Percentiles rank a stretch among this genome's conserved stretches.
These are phyloP conservation scores for Alviniconcha marisindica DNA, from an alignment of 1,140 invertebrate genomes.

Conservation along the genomic window DNA sequence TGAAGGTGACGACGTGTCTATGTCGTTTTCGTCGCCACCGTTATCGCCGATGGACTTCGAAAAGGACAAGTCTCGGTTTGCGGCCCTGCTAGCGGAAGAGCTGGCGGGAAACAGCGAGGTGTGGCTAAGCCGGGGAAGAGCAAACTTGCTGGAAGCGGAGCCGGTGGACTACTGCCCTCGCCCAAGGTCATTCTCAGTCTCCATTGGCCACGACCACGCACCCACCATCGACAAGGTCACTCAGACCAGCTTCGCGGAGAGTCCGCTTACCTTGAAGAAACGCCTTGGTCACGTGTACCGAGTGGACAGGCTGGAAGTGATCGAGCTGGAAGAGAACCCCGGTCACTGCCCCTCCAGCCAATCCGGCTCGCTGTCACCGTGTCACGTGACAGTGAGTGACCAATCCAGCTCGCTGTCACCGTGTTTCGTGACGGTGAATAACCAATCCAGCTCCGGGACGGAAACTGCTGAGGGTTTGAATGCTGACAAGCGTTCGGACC, in stretches of 20 bases:
- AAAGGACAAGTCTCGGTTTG: neutral
- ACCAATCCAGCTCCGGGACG: neutral
- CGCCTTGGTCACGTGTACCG: slow-evolving; percentile 10
- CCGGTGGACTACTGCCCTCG: neutral
- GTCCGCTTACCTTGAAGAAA: slow-evolving; percentile 4
- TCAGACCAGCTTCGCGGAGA: slow-evolving; percentile 37
- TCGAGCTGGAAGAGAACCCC: neutral
- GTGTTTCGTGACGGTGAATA: neutral
- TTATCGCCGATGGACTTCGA: slow-evolving; percentile 16
- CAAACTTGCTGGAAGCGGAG: neutral
- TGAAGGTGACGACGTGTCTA: slow-evolving; percentile 11
- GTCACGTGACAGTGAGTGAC: neutral
- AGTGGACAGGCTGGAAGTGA: slow-evolving; percentile 30
- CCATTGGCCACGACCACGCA: neutral
- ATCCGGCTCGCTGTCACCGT: neutral
- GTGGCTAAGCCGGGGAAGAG: neutral
- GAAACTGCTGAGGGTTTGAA: neutral
- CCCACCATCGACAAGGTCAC: slow-evolving; percentile 43
- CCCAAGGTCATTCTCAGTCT: neutral
- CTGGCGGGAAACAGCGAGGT: neutral
- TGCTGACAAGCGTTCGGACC: neutral
- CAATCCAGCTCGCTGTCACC: neutral
- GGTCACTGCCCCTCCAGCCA: neutral
- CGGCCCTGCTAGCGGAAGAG: neutral
- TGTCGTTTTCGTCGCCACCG: neutral